A percentile compares a stretch with the other conserved stretches of the same genome.
Evolutionary conservation across 2,888 invertebrate genomes (phyloP).

Genomic region (Temnothorax rugatulus): DNA sequence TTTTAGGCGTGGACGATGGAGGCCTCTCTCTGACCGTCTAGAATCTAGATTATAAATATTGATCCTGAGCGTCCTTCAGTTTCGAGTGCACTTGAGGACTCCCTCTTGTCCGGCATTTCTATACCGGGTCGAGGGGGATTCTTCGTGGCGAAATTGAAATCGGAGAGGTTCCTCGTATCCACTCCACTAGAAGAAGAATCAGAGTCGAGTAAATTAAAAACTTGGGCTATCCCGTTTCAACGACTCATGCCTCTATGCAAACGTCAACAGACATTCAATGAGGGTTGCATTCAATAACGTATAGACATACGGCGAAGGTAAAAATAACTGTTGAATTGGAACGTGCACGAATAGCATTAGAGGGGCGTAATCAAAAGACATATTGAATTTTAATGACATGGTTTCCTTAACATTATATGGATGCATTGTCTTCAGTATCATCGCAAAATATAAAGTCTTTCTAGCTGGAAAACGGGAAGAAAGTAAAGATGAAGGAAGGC

Average conservation of each 20-base stretch:
- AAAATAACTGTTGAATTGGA: not conserved
- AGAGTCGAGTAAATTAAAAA: constrained; percentile 76
- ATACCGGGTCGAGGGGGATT: constrained; percentile 80
- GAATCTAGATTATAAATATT: constrained; percentile 85
- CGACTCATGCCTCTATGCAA: constrained; percentile 13
- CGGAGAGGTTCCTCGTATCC: constrained; percentile 78
- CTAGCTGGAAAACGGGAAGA: not conserved
- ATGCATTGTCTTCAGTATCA: not conserved
- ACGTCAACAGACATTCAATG: not conserved
- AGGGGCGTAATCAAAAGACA: not conserved
- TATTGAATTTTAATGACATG: not conserved
- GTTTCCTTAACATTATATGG: not conserved
- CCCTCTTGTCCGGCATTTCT: constrained; percentile 83
- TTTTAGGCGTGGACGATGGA: constrained; percentile 75
- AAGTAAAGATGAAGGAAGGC: constrained; percentile 54
- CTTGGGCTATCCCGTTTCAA: constrained; percentile 50
- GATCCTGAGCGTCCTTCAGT: constrained; percentile 84
- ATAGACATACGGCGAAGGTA: not conserved
- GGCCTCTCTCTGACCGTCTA: constrained; percentile 79
- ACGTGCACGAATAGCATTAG: not conserved
- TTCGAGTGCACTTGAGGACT: constrained; percentile 82
- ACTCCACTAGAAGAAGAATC: constrained; percentile 70
- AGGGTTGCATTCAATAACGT: constrained; percentile 22
- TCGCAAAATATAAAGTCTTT: not conserved
- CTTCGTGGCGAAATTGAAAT: constrained; percentile 84